Evolutionary conservation across 2,888 invertebrate genomes (phyloP).

Genomic region (Platerodrilus igneus): DNA sequence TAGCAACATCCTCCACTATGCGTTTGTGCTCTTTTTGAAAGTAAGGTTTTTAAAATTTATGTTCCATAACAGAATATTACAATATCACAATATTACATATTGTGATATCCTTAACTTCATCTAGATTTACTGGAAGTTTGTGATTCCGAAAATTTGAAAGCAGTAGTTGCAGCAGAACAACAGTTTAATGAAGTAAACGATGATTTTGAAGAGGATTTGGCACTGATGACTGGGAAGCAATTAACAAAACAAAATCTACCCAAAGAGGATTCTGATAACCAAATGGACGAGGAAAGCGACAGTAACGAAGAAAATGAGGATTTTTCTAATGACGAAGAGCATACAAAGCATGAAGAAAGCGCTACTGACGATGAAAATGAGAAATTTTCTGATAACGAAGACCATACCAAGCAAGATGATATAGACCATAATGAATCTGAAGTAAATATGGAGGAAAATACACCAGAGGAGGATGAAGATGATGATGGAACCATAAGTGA

Average conservation of each 20-base stretch:
- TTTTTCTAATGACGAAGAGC: too few relatives aligned
- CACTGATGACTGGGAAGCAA: conserved; percentile 52
- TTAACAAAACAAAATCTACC: conserved; percentile 27
- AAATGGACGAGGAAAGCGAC: conserved; percentile 1
- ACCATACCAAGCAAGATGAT: conserved; percentile 7
- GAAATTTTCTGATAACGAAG: conserved; percentile 26
- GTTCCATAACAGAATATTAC: too few relatives aligned
- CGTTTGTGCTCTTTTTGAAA: too few relatives aligned
- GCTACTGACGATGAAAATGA: conserved; percentile 32
- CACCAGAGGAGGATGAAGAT: conserved; percentile 27
- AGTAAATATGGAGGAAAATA: conserved; percentile 24
- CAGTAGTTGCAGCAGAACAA: conserved; percentile 58
- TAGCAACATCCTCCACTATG: too few relatives aligned
- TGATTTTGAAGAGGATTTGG: conserved; percentile 63
- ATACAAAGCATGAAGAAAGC: conserved; percentile 32
- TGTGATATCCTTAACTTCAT: conserved; percentile 23
- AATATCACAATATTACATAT: too few relatives aligned
- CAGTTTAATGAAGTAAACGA: conserved; percentile 54
- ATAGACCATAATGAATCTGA: conserved; percentile 19
- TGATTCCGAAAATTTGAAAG: conserved; percentile 61
- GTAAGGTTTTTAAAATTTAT: too few relatives aligned
- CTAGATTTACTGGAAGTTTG: conserved; percentile 71
- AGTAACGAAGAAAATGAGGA: neutral
- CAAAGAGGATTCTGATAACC: conserved; percentile 11
- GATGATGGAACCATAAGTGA: conserved; percentile 6